phyloP scores from a whole-genome alignment of 2,797 vertebrate species.

The Carcharodon carcharias region DNA sequence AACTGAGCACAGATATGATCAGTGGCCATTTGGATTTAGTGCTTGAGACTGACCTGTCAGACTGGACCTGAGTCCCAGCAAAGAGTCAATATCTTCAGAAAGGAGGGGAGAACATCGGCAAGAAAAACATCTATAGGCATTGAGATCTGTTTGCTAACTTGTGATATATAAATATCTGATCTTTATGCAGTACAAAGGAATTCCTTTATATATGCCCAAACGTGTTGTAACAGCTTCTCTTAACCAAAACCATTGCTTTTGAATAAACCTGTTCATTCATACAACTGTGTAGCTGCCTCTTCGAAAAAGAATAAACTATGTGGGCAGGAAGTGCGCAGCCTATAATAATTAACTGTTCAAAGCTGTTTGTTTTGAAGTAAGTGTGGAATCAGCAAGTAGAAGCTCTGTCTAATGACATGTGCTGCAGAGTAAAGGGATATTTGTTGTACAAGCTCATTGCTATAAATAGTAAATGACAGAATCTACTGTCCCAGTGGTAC shows the following conservation, averaged over 20 bases:
- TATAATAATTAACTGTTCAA: background rate
- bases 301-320: background rate
- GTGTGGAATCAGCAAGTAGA: background rate
- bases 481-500: background rate
- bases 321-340: background rate
- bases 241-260: background rate
- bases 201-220: background rate
- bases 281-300: background rate
- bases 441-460: background rate
- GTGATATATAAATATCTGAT: background rate
- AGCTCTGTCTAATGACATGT: background rate
- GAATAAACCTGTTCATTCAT: background rate
- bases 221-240: background rate
- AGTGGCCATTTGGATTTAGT: background rate
- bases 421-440: background rate
- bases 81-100: background rate
- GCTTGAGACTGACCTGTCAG: background rate
- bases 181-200: background rate
- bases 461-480: slow-evolving; percentile 30
- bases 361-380: background rate
- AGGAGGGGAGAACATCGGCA: background rate
- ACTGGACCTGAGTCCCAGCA: background rate
- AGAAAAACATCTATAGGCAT: background rate
- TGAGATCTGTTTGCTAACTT: background rate
- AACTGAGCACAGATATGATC: background rate